Evolutionary conservation across 2,113 vertebrate genomes (phyloP).

Genomic region (Cichladusa arquata): DNA sequence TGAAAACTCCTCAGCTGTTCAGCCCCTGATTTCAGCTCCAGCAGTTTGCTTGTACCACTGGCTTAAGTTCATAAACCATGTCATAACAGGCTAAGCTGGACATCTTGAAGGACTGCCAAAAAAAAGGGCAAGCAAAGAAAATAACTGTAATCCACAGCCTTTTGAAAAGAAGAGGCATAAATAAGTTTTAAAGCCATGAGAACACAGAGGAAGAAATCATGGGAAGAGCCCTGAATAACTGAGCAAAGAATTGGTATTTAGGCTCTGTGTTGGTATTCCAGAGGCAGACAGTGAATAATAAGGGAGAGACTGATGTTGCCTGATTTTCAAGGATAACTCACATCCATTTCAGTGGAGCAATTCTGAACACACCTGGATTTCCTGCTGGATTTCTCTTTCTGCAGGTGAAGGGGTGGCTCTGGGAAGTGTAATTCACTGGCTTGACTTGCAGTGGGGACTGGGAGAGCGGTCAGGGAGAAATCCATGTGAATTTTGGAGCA

Average conservation of each 20-base stretch:
- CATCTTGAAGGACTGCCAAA: not conserved
- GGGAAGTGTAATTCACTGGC: not conserved
- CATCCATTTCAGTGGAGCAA: not conserved
- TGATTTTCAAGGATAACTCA: not conserved
- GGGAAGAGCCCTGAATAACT: not conserved
- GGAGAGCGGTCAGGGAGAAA: not conserved
- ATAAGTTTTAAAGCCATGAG: constrained; percentile 20
- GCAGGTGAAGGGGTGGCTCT: not conserved
- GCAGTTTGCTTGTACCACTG: not conserved
- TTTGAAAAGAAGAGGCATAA: constrained; percentile 11
- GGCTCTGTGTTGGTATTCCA: not conserved
- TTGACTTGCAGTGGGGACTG: not conserved
- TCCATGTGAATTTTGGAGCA: not conserved
- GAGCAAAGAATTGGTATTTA: not conserved
- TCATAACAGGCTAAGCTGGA: not conserved
- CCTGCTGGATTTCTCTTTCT: not conserved
- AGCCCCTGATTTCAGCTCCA: not conserved
- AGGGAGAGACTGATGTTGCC: not conserved
- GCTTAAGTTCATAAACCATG: constrained; percentile 23
- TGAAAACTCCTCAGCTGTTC: not conserved
- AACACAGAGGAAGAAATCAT: not conserved
- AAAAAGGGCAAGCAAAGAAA: not conserved
- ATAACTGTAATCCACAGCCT: not conserved
- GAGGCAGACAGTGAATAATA: not conserved
- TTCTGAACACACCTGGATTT: not conserved